These are phyloP conservation scores for Heliothis peltigera DNA, from an alignment of 2,888 invertebrate species.

Conservation along the genomic window DNA sequence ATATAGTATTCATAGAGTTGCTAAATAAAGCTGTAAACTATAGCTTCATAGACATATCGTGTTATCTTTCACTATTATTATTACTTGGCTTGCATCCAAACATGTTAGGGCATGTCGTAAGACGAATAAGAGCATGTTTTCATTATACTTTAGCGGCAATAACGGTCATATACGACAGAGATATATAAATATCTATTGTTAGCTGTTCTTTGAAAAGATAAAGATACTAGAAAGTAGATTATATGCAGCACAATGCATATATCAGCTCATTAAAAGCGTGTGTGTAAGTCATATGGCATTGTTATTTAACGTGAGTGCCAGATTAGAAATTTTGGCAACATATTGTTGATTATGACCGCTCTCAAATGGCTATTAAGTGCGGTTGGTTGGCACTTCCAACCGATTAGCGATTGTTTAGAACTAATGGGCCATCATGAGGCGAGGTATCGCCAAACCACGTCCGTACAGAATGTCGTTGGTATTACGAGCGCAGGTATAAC, in stretches of 20 bases:
- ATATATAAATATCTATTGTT: conserved; percentile 9
- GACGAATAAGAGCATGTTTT: conserved; percentile 47
- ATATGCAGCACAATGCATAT: conserved; percentile 18
- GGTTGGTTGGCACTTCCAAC: conserved; percentile 46
- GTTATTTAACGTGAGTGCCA: conserved; percentile 44
- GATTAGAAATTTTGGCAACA: conserved; percentile 59
- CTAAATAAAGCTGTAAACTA: conserved; percentile 51
- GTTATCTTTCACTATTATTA: conserved; percentile 46
- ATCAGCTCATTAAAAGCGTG: conserved; percentile 19
- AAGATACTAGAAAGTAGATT: conserved; percentile 29
- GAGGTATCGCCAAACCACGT: conserved; percentile 25
- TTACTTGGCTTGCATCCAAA: conserved; percentile 63
- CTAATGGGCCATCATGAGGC: conserved; percentile 36
- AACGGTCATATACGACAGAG: conserved; percentile 7
- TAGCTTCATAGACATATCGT: conserved; percentile 33
- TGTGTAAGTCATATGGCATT: conserved; percentile 42
- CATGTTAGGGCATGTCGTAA: conserved; percentile 43
- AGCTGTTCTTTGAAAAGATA: conserved; percentile 8
- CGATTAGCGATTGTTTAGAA: conserved; percentile 39
- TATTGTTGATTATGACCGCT: conserved; percentile 44
- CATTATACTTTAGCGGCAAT: conserved; percentile 27
- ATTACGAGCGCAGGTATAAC: conserved; percentile 10
- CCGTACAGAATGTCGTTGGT: conserved; percentile 21
- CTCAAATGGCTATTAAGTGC: conserved; percentile 49
- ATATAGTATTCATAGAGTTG: conserved; percentile 58